Evolutionary conservation across 2,888 invertebrate species (phyloP), one percentile per base, ranked within the genome.

Genomic region (Bombylius discolor): DNA sequence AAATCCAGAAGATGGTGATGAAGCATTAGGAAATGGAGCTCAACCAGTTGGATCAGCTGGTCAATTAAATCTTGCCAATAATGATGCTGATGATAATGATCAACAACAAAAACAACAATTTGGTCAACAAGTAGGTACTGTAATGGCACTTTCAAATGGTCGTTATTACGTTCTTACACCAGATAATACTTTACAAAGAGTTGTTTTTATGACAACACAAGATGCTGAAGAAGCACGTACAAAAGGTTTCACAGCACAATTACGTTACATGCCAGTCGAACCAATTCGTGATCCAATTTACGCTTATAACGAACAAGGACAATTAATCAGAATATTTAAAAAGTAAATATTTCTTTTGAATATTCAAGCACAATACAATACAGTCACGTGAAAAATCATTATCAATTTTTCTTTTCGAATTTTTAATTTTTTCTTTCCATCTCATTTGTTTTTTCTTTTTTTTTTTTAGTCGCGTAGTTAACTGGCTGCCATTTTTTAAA

Each of bases 151-250:
- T 31, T 63, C 65, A 6, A 65, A 67, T 34, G 76, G 75, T 0
- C 72, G 72, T 53, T 76, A 75, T 57, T 75, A 72, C 57, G 64
- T 76, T 7, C 61, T 75, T 5, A 67, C 70, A 1, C 68, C 70
- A 1, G 71, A 74, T 53, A 71, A 72, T 44, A 68, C 66, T 4
- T 59, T 75, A 12, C 75, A 76, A 55, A 66, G 70, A 36, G 72
- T 76, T 9, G 57, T 63, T 14, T 75, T 68, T 56, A 68, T 67
- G 50, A 72, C 74, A 1, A 61, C 63, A 13, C 71, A 71, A 59
- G 65, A 62, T 39, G 64, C 65, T 5, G 65, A 68, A 7, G 70
- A 72, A 14, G 61, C 62, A 0, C 61, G 62, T 32, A 64, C 60
- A 6, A 69, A 70, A 55, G 71, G 66, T 4, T 73, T 74, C 49